Percentiles rank a stretch among this genome's conserved stretches.
phyloP scores from a whole-genome alignment of 2,797 vertebrate species.

The Podarcis lilfordi region DNA sequence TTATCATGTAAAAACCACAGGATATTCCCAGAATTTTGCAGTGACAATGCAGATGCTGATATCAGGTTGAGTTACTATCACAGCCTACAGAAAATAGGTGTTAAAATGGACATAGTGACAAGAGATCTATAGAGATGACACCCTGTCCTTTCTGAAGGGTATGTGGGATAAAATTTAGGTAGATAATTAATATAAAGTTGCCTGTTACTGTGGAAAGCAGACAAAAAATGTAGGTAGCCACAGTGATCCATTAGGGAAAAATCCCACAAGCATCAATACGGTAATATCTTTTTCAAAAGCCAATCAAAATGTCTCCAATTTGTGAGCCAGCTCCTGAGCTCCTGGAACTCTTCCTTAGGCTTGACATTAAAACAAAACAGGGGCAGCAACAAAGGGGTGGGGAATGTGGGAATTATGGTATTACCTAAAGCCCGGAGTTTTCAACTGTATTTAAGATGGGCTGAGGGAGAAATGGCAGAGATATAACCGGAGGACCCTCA shows the following conservation, averaged over 20 bases:
- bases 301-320: not conserved
- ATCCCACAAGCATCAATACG: not conserved
- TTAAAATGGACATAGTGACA: too few relatives aligned
- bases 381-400: not conserved
- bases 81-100: too few relatives aligned
- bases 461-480: too few relatives aligned
- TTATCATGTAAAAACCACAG: not conserved
- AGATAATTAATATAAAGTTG: not conserved
- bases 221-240: not conserved
- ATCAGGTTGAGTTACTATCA: too few relatives aligned
- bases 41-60: too few relatives aligned
- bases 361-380: not conserved
- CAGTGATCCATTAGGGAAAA: not conserved
- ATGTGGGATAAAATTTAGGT: not conserved
- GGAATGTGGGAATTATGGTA: not conserved
- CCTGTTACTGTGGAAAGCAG: not conserved
- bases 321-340: not conserved
- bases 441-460: too few relatives aligned
- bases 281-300: not conserved
- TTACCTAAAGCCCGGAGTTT: not conserved
- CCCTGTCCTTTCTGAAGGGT: not conserved
- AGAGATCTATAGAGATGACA: not conserved
- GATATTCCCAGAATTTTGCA: too few relatives aligned
- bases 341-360: not conserved
- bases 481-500: not conserved